Conservation (phyloP, 2,888 invertebrate genomes). For the Dione juno region DNA sequence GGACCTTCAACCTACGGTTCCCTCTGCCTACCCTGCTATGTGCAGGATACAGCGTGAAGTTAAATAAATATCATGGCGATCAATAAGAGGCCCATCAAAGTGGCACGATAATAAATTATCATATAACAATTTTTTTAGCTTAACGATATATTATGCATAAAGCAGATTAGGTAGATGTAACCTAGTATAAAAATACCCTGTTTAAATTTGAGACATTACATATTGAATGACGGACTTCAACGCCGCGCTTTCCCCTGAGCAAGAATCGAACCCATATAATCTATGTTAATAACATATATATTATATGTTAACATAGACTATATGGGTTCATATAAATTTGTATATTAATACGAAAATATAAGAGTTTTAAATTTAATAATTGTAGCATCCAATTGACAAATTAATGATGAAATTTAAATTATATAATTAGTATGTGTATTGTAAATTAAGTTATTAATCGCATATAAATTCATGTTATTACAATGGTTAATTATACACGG, state of each 20-base stretch:
- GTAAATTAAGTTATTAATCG: not conserved
- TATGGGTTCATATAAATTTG: too few species aligned
- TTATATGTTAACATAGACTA: too few species aligned
- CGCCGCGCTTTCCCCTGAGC: not conserved
- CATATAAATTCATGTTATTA: not conserved
- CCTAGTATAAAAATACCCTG: not conserved
- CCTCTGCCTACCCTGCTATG: too few species aligned
- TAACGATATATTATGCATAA: too few species aligned
- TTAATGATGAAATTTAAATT: not conserved
- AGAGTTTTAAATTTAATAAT: not conserved
- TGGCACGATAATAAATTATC: too few species aligned
- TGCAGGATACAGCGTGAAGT: too few species aligned
- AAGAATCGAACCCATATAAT: too few species aligned
- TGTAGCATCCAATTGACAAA: not conserved
- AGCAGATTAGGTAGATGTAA: not conserved
- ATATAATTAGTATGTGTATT: not conserved
- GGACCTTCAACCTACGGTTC: too few species aligned
- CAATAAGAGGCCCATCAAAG: too few species aligned
- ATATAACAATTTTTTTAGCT: not conserved
- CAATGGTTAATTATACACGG: not conserved
- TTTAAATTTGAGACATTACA: not conserved
- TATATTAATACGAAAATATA: too few species aligned
- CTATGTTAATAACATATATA: too few species aligned
- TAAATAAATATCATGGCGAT: too few species aligned
- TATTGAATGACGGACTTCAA: not conserved